Evolutionary conservation across 2,113 vertebrate genomes (phyloP).

Genomic region (Dicentrarchus labrax): DNA sequence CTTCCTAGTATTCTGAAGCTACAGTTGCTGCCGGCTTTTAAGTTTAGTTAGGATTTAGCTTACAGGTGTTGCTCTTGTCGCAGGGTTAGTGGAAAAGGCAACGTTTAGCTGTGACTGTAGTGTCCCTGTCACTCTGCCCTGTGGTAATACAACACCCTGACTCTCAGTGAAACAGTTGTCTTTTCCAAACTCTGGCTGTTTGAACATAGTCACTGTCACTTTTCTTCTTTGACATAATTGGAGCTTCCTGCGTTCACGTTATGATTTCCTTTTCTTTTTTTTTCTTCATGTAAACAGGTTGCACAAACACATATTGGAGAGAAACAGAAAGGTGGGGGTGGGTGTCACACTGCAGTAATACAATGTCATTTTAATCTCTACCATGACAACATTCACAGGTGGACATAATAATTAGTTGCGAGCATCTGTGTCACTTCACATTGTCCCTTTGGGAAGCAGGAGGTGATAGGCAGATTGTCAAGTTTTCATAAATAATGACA

Average conservation of each 20-base stretch:
- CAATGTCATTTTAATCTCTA: background rate
- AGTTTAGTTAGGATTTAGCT: too few relatives aligned
- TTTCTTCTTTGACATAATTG: background rate
- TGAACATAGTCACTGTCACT: background rate
- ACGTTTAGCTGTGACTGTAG: background rate
- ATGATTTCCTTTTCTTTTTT: too few relatives aligned
- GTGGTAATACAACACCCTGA: background rate
- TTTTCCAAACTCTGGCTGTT: background rate
- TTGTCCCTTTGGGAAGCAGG: background rate
- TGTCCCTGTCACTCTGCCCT: background rate
- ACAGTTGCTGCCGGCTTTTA: too few relatives aligned
- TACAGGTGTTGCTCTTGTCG: background rate
- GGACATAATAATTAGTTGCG: background rate
- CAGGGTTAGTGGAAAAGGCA: background rate
- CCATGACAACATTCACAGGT: background rate
- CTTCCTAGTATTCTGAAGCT: too few relatives aligned
- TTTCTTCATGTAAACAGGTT: background rate
- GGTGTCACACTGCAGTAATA: background rate
- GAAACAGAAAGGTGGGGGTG: background rate
- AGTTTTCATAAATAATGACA: conserved; percentile 1
- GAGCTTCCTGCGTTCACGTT: background rate
- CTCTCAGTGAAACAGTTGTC: background rate
- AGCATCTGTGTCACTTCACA: background rate
- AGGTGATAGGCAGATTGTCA: conserved; percentile 27
- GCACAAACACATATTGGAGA: background rate